Evolutionary conservation across 2,113 vertebrate genomes (phyloP).

Genomic region (Platysteira castanea): DNA sequence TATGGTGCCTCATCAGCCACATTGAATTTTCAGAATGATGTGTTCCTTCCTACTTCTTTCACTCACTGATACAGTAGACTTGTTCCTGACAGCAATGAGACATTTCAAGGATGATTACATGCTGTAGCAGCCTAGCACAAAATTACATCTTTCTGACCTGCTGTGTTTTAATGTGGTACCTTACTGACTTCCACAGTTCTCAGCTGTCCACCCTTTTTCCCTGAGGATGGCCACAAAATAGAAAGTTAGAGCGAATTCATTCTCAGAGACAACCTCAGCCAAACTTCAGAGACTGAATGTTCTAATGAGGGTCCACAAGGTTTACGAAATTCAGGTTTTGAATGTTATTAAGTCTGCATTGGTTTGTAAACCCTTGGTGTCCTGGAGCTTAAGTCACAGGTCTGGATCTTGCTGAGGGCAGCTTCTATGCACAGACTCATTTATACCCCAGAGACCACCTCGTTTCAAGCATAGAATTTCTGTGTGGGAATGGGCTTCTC

Average conservation of each 20-base stretch:
- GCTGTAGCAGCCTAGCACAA: conserved; percentile 22
- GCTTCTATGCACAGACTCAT: not conserved
- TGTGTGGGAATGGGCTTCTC: not conserved
- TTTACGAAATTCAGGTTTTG: not conserved
- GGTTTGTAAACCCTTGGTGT: not conserved
- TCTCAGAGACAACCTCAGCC: not conserved
- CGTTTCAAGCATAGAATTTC: not conserved
- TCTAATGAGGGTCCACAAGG: not conserved
- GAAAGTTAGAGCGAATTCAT: not conserved
- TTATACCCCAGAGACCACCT: not conserved
- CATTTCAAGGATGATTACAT: conserved; percentile 41
- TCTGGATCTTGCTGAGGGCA: not conserved
- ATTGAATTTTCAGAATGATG: not conserved
- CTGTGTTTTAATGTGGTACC: not conserved
- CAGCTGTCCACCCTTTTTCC: not conserved
- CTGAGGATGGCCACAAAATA: not conserved
- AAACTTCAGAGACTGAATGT: not conserved
- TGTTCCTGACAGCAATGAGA: conserved; percentile 30
- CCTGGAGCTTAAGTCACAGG: not conserved
- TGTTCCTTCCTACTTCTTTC: conserved; percentile 39
- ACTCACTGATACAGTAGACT: not conserved
- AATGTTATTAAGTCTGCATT: not conserved
- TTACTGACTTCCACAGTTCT: not conserved
- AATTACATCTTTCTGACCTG: conserved; percentile 28
- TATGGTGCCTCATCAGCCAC: conserved; percentile 3